Percentiles rank a stretch among this genome's conserved stretches.
phyloP scores from a whole-genome alignment of 2,888 invertebrate genomes.

The Caenorhabditis macrosperma region DNA sequence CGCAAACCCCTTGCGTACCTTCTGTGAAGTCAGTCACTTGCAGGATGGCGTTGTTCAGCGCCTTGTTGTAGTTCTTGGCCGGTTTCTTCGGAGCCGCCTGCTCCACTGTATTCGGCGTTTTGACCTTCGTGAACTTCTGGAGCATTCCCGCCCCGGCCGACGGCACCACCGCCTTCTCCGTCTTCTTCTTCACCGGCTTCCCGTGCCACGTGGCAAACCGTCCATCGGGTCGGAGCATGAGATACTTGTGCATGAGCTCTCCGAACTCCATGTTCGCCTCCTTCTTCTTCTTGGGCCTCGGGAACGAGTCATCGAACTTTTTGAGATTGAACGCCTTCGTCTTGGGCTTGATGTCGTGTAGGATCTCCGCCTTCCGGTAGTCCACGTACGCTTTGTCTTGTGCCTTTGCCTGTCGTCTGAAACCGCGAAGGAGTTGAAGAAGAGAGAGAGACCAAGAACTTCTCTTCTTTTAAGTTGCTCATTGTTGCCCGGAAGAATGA shows the following conservation, averaged over 20 bases:
- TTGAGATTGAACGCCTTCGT: constrained; percentile 49
- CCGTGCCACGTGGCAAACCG: constrained; percentile 59
- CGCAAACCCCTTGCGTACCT: too few relatives aligned
- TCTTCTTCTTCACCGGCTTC: constrained; percentile 39
- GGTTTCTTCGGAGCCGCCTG: constrained; percentile 8
- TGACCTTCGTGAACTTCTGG: constrained; percentile 28
- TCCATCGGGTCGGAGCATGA: constrained; percentile 47
- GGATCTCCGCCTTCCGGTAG: constrained; percentile 43
- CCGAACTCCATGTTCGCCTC: constrained; percentile 52
- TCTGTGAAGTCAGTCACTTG: constrained; percentile 47
- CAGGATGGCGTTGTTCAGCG: constrained; percentile 30
- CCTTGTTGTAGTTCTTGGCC: constrained; percentile 39
- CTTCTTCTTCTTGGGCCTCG: constrained; percentile 19
- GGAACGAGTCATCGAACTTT: constrained; percentile 55
- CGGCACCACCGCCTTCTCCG: background rate
- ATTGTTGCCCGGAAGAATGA: background rate
- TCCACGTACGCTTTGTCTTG: constrained; percentile 57
- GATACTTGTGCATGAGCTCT: constrained; percentile 51
- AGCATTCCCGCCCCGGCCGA: constrained; percentile 17
- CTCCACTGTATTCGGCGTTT: constrained; percentile 19
- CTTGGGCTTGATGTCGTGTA: constrained; percentile 49
- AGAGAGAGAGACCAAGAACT: background rate
- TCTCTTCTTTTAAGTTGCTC: constrained; percentile 26
- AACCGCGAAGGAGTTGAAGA: background rate
- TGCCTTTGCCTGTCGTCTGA: constrained; percentile 47